phyloP scores from a whole-genome alignment of 2,113 vertebrate genomes.

The Taxidea taxus region DNA sequence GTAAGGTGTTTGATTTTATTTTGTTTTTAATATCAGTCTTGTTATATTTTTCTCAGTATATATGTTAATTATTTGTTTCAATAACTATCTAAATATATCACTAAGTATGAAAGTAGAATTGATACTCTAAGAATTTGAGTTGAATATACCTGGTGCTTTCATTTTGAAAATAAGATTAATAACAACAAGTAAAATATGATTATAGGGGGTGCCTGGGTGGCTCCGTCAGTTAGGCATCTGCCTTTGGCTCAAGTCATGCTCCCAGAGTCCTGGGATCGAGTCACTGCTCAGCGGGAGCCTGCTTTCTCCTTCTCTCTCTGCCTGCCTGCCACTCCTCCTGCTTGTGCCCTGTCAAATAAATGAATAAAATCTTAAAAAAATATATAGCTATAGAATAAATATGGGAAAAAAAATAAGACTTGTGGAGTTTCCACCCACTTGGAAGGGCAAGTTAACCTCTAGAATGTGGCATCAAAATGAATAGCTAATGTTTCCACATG shows the following conservation, averaged over 20 bases:
- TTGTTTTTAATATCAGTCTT: not conserved
- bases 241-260: too few species aligned
- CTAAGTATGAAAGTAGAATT: not conserved
- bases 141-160: not conserved
- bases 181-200: not conserved
- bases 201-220: not conserved
- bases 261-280: too few species aligned
- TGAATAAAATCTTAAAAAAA: too few species aligned
- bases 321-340: too few species aligned
- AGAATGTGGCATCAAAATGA: not conserved
- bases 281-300: too few species aligned
- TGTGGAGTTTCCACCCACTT: not conserved
- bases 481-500: not conserved
- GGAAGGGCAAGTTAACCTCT: not conserved
- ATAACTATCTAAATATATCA: not conserved
- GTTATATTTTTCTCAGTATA: not conserved
- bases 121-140: not conserved
- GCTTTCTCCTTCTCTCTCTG: too few species aligned
- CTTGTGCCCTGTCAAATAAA: too few species aligned
- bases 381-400: not conserved
- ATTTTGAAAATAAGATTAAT: not conserved
- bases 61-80: not conserved
- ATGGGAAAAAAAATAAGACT: not conserved
- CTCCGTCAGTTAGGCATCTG: too few species aligned
- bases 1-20: not conserved